Base-by-base conservation (phyloP, 2,113 vertebrate genomes). In the Urocynchramus pylzowi region DNA sequence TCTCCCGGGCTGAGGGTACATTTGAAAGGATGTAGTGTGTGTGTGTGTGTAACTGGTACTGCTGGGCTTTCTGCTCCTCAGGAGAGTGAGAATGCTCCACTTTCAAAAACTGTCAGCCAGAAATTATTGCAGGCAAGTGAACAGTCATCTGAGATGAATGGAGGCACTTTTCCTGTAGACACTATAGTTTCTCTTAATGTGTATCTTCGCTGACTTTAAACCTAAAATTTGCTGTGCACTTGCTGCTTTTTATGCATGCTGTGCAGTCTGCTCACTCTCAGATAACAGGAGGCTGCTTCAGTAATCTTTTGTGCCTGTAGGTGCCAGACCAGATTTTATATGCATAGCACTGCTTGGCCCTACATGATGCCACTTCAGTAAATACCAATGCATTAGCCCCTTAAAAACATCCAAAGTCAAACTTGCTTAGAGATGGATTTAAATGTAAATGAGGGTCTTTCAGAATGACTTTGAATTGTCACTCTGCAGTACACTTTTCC, bases 1-100 rank as follows among this genome's bases (percentile, higher is more conserved):
- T 53, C 85, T 69, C 10, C 39, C 11, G 71, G 23, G 84, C 93
- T 97, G 78, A 5, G 82, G 89, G 56, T 52, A 11, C 41, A 7
- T 95, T 4, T 93, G 93, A 96, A 95, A 92, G 69, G 94, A n/a
- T 97, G 69, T 13, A 31, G 30, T 39, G 47, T 92, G 94, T 88
- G 45, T 95, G 33, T 96, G 33, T 91, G 69, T 97, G 96, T 96
- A 94, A 94, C 97, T 98, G 94, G 96, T 94, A 94, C 94, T 89
- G 95, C 95, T 96, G 90, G 92, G 75, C 74, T 93, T 73, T 59
- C 70, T 78, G 79, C 41, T 67, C 63, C 95, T 95, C 73, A 7
- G 30, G 39, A 21, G 49, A 30, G 21, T 31, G 23, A 88, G 87
- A 87, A 81, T 26, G 53, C 50, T 79, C 24, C 35, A 6, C 59